Base-by-base conservation (phyloP, 2,888 invertebrate genomes). In the Aphidoletes aphidimyza region DNA sequence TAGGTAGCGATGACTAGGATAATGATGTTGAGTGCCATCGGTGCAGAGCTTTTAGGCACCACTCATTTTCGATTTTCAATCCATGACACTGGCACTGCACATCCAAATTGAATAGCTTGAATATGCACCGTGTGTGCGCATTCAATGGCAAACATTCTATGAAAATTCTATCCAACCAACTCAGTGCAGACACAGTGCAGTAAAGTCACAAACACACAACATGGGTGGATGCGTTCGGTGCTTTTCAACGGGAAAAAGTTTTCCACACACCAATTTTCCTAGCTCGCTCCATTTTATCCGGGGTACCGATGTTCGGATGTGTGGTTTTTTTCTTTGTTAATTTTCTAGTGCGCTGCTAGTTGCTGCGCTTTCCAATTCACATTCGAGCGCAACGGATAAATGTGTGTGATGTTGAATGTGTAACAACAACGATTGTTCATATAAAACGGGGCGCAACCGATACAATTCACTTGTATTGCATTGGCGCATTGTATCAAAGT, bases 151-250 rank as follows among this genome's bases (percentile, higher is more conserved):
- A 47, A 17, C 19, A 19, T n/a, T n/a, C n/a, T n/a, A n/a, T n/a
- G n/a, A n/a, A n/a, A n/a, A n/a, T n/a, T 47, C 9, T 54, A 54
- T 54, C 54, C 69, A 26, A 14, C 69, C 30, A 69, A 30, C 30
- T 22, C n/a, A 5, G 69, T 69, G 69, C 34, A 54, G 22, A 54
- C n/a, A 6, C 47, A 17, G n/a, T 69, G 30, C 69, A 69, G 69
- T 69, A 11, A 69, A 69, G 69, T 69, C 34, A 69, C 69, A 30
- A 69, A 69, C 69, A 69, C 54, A 26, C 30, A n/a, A n/a, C n/a
- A n/a, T n/a, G n/a, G 6, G 8, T n/a, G 1, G n/a, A 30, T 69
- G 69, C 30, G 69, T 69, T 30, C 30, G n/a, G 69, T 69, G 69
- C 69, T 69, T 69, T 69, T 69, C 2, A 14, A 11, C 47, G 22